Percentiles rank a stretch among this genome's conserved stretches.
phyloP scores from a whole-genome alignment of 2,113 vertebrate genomes.

The Oxyura jamaicensis region DNA sequence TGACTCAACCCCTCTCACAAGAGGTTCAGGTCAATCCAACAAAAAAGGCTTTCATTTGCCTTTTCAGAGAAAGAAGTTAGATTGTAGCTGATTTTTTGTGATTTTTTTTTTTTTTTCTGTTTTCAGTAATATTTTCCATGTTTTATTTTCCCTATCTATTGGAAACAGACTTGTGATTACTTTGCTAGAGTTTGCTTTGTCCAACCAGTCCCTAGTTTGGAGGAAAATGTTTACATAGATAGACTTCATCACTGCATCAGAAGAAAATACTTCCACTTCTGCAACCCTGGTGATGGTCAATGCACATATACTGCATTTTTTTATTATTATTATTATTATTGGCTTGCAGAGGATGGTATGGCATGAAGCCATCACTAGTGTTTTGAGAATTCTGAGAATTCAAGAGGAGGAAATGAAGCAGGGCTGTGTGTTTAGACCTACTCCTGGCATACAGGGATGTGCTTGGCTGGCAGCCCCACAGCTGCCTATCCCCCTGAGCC shows the following conservation, averaged over 20 bases:
- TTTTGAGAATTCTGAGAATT: not conserved
- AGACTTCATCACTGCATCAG: not conserved
- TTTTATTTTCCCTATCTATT: conserved; percentile 5
- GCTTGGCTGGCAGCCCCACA: not conserved
- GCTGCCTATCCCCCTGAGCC: fast-evolving
- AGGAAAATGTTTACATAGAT: not conserved
- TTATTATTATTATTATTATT: not conserved
- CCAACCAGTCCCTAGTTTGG: not conserved
- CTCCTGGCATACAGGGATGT: not conserved
- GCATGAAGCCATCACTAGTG: not conserved
- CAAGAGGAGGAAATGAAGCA: not conserved
- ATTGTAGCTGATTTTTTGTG: not conserved
- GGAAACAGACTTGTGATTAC: not conserved
- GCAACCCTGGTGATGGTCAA: not conserved
- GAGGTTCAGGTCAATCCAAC: not conserved
- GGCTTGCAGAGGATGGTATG: not conserved
- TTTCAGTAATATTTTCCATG: not conserved
- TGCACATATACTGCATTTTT: not conserved
- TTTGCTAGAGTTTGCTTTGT: not conserved
- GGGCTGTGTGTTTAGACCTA: not conserved
- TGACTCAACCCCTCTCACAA: not conserved
- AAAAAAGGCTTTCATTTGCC: not conserved
- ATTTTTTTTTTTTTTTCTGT: not conserved
- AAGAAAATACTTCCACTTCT: not conserved
- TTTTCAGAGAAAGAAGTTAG: not conserved